Evolutionary conservation across 1,140 invertebrate genomes (phyloP).

Genomic region (Octopus sinensis): DNA sequence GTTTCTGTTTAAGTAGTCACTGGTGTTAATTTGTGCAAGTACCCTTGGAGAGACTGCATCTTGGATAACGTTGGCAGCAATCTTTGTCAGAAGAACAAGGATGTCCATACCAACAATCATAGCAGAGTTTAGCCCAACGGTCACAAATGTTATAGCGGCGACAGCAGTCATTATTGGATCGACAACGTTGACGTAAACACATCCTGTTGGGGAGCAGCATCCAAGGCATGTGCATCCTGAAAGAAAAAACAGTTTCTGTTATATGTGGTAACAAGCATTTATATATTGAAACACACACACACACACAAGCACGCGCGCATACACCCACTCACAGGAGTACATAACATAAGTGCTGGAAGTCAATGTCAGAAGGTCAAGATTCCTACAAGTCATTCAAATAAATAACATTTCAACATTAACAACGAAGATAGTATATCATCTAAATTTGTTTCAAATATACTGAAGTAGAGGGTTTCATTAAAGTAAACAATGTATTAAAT

Average conservation of each 20-base stretch:
- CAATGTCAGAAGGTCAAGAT: too few relatives aligned
- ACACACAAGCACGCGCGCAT: too few relatives aligned
- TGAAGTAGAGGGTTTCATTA: too few relatives aligned
- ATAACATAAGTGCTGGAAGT: too few relatives aligned
- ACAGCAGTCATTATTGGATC: conserved; percentile 36
- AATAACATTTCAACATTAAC: too few relatives aligned
- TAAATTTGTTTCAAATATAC: too few relatives aligned
- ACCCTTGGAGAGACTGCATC: conserved; percentile 24
- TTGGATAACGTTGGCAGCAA: conserved; percentile 40
- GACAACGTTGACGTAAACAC: conserved; percentile 36
- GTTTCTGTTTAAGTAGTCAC: background rate
- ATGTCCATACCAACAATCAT: conserved; percentile 41
- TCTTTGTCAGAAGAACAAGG: conserved; percentile 31
- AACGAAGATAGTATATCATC: too few relatives aligned
- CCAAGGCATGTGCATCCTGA: conserved; percentile 32
- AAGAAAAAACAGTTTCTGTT: background rate
- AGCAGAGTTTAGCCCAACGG: conserved; percentile 32
- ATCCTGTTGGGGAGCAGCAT: conserved; percentile 28
- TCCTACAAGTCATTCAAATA: too few relatives aligned
- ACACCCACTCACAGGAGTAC: too few relatives aligned
- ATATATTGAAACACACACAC: too few relatives aligned
- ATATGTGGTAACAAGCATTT: too few relatives aligned
- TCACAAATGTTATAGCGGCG: conserved; percentile 39
- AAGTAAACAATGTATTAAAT: too few relatives aligned
- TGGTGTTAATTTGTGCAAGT: conserved; percentile 7